Conservation (phyloP, 2,113 vertebrate genomes). For the Cromileptes altivelis region DNA sequence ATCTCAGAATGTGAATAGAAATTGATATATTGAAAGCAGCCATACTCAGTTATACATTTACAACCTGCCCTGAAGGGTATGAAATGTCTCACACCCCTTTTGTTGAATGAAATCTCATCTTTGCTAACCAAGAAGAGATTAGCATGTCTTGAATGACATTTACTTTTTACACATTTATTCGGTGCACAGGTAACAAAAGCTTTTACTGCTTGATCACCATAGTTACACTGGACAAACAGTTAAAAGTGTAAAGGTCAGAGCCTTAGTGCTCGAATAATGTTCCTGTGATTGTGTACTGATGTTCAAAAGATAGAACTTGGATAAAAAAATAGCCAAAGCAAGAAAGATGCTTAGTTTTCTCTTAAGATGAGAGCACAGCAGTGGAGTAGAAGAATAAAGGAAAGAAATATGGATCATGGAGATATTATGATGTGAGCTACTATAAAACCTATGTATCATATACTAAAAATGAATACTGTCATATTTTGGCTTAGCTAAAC, state of each 20-base stretch:
- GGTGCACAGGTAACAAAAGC: neutral
- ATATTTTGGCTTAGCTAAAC: neutral
- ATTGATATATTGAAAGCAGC: slow-evolving; percentile 47
- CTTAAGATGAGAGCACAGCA: neutral
- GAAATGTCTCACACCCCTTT: slow-evolving; percentile 38
- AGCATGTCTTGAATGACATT: slow-evolving; percentile 40
- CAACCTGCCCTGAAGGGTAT: slow-evolving; percentile 56
- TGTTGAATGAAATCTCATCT: slow-evolving; percentile 47
- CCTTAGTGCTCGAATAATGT: neutral
- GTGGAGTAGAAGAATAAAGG: neutral
- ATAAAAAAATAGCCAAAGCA: neutral
- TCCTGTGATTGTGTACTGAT: neutral
- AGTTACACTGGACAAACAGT: neutral
- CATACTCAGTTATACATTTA: slow-evolving; percentile 50
- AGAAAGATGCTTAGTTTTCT: neutral
- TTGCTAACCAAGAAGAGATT: slow-evolving; percentile 57
- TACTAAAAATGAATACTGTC: neutral
- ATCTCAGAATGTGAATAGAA: slow-evolving; percentile 72
- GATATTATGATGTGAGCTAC: neutral
- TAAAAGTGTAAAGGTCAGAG: neutral
- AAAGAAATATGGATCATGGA: neutral
- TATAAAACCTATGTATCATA: neutral
- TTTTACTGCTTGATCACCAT: neutral
- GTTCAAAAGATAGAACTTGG: neutral
- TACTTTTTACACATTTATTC: slow-evolving; percentile 42